Evolutionary conservation across 2,113 vertebrate genomes (phyloP).

Genomic region (Pongo abelii): DNA sequence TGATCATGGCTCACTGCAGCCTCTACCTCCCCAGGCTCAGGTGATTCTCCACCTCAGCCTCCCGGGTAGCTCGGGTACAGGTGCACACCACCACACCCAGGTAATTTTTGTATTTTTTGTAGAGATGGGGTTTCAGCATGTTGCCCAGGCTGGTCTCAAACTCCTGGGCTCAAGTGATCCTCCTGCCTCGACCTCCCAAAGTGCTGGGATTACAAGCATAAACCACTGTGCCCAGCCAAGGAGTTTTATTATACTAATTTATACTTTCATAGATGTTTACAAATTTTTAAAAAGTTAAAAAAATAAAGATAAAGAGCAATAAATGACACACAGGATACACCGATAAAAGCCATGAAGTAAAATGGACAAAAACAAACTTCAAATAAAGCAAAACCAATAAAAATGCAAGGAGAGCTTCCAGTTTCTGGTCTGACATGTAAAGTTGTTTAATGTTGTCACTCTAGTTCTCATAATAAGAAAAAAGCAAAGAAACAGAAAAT

Average conservation of each 20-base stretch:
- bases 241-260: not conserved
- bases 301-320: not conserved
- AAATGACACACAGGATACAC: not conserved
- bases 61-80: no score
- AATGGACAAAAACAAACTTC: not conserved
- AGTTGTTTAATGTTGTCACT: not conserved
- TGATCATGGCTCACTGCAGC: no score
- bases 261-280: not conserved
- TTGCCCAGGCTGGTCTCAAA: no score
- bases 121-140: no score
- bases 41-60: no score
- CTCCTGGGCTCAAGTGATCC: no score
- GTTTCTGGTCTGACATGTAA: not conserved
- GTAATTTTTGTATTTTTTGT: no score
- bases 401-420: not conserved
- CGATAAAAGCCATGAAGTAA: not conserved
- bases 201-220: no score
- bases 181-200: no score
- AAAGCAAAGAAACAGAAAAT: not conserved
- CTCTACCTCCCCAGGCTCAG: no score
- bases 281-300: not conserved
- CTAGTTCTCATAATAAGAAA: not conserved
- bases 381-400: not conserved
- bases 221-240: no score
- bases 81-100: no score